phyloP scores from a whole-genome alignment of 2,113 vertebrate genomes.

The Erinaceus europaeus region DNA sequence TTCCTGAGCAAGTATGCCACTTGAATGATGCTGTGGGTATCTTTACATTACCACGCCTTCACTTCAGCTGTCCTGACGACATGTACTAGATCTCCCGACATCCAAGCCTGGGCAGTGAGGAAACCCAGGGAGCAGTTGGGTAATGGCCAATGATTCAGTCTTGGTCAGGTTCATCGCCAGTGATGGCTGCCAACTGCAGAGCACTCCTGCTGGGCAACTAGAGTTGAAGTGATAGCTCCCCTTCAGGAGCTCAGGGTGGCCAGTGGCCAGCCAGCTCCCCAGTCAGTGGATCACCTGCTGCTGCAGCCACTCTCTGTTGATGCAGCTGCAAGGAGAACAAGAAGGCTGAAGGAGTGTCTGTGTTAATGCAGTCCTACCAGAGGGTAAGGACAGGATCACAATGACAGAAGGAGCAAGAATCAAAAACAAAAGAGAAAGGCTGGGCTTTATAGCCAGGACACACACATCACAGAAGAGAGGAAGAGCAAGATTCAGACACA shows the following conservation, averaged over 20 bases:
- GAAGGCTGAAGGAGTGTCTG: background rate
- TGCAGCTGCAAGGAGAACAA: slow-evolving; percentile 25
- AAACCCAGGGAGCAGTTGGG: background rate
- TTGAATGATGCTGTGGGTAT: background rate
- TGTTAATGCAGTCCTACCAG: background rate
- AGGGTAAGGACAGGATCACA: background rate
- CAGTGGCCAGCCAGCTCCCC: background rate
- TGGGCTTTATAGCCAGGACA: background rate
- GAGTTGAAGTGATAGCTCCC: background rate
- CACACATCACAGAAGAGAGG: background rate
- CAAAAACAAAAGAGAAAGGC: background rate
- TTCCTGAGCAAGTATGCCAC: background rate
- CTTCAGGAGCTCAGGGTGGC: background rate
- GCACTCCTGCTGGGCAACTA: background rate
- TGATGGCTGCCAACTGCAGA: background rate
- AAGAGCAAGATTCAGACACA: background rate
- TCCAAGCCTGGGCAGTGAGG: background rate
- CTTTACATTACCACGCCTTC: background rate
- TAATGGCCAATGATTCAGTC: background rate
- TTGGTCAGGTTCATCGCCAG: background rate
- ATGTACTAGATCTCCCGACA: background rate
- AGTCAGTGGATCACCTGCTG: slow-evolving; percentile 41
- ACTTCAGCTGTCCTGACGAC: background rate
- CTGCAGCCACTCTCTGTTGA: slow-evolving; percentile 2
- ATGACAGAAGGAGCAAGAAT: background rate